Evolutionary conservation across 2,797 vertebrate genomes (phyloP), one percentile per base, ranked within the genome.

Genomic region (Perodicticus potto): DNA sequence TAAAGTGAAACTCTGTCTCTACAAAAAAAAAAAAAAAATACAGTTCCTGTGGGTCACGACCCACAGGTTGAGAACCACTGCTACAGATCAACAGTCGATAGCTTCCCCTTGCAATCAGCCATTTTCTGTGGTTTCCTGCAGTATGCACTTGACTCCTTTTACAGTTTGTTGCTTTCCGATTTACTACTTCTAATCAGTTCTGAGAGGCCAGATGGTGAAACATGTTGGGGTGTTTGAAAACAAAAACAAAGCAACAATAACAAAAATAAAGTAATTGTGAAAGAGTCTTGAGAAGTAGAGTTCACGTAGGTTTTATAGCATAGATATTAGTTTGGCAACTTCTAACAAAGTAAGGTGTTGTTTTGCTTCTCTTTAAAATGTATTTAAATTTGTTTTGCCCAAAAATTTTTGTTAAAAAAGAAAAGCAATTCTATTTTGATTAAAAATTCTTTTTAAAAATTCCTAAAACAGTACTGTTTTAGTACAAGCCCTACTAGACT

Each of bases 51-150:
- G 45, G 45, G 49, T 49, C 14, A 4, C 49, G 49, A 49, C 49
- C 49, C 49, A 49, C 13, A 49, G 49, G 49, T 49, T 49, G 49
- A 49, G 49, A 49, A 49, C 49, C 49, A 1, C 49, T 49, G 14
- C 73, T 67, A n/a, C 5, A 74, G 55, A 53, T 43, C 65, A 53
- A 22, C 53, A 40, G 19, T 40, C 72, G 20, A 20, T 9, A 22
- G 22, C 14, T 37, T 40, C 55, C 63, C 83, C 74, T 40, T 37
- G 53, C 49, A 65, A 34, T 65, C 70, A n/a, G 90, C 91, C 93
- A 57, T 89, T 86, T 94, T 87, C 96, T 82, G 95, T 93, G 95
- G 96, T 69, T 96, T 96, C 94, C 97, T 86, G 83, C 69, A 55
- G 34, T 27, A 23, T 16, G 45, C 61, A 49, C 40, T 65, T 69